Percentiles rank a stretch among this genome's conserved stretches.
phyloP scores from a whole-genome alignment of 2,888 invertebrate genomes.

The Sminthurides aquaticus region DNA sequence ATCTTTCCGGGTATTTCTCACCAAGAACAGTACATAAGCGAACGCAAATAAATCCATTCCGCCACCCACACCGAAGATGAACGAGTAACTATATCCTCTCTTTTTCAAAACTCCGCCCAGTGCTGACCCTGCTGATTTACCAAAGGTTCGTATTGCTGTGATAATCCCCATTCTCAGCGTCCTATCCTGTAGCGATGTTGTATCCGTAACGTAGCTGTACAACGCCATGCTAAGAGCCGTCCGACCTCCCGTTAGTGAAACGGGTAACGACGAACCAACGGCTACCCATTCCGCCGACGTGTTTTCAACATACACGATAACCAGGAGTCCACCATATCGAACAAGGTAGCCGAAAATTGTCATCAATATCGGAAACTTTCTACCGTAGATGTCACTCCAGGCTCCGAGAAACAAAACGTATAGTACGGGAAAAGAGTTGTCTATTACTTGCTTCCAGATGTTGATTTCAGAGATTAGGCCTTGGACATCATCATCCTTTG shows the following conservation, averaged over 20 bases:
- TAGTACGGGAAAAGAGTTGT: constrained; percentile 42
- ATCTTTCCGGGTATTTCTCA: constrained; percentile 39
- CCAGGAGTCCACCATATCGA: constrained; percentile 36
- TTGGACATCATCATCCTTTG: constrained; percentile 33
- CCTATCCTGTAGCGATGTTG: constrained; percentile 53
- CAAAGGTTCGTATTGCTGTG: constrained; percentile 49
- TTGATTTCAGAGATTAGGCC: constrained; percentile 34
- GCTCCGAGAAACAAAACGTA: constrained; percentile 42
- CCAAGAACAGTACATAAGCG: constrained; percentile 34
- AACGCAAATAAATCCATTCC: constrained; percentile 37
- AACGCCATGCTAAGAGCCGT: constrained; percentile 46
- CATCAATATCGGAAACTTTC: constrained; percentile 41
- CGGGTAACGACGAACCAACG: constrained; percentile 30
- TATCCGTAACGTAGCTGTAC: constrained; percentile 43
- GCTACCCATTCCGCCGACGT: constrained; percentile 36
- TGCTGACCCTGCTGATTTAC: constrained; percentile 42
- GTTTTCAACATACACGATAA: constrained; percentile 28
- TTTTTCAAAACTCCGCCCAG: constrained; percentile 42
- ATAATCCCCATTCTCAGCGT: constrained; percentile 59
- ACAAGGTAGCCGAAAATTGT: constrained; percentile 40
- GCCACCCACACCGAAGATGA: constrained; percentile 40
- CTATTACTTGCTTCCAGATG: constrained; percentile 41
- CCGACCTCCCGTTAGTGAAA: constrained; percentile 54
- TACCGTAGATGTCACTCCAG: constrained; percentile 42
- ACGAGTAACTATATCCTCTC: constrained; percentile 30